Evolutionary conservation across 2,113 vertebrate genomes (phyloP).

Genomic region (Benitochromis conjunctus): DNA sequence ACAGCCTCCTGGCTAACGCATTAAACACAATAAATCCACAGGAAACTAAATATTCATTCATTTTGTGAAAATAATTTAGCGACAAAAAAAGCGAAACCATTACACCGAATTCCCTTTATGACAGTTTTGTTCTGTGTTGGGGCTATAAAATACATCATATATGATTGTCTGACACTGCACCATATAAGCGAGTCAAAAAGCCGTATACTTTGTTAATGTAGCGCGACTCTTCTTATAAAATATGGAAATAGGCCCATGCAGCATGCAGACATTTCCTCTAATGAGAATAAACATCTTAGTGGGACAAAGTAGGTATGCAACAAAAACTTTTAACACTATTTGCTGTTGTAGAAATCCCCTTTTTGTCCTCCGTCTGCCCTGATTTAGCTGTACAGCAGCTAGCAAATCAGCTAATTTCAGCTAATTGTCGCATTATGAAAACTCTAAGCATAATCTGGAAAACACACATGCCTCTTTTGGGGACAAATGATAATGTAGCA

Average conservation of each 20-base stretch:
- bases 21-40: constrained; percentile 16
- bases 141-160: background rate
- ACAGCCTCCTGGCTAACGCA: constrained; percentile 8
- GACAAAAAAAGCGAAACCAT: background rate
- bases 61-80: constrained; percentile 20
- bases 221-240: background rate
- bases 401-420: background rate
- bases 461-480: background rate
- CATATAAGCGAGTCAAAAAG: background rate
- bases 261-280: constrained; percentile 50
- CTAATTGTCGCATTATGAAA: background rate
- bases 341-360: background rate
- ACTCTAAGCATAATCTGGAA: background rate
- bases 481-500: background rate
- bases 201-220: background rate
- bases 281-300: constrained; percentile 1
- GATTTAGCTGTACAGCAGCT: background rate
- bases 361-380: background rate
- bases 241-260: constrained; percentile 30
- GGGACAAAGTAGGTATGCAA: background rate
- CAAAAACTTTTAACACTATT: background rate
- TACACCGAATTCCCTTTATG: background rate
- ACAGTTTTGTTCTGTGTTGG: background rate
- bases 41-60: constrained; percentile 29
- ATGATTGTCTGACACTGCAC: constrained; percentile 53